Percentiles rank a stretch among this genome's conserved stretches.
Evolutionary conservation across 2,797 vertebrate species (phyloP).

Genomic region (Selene dorsalis): DNA sequence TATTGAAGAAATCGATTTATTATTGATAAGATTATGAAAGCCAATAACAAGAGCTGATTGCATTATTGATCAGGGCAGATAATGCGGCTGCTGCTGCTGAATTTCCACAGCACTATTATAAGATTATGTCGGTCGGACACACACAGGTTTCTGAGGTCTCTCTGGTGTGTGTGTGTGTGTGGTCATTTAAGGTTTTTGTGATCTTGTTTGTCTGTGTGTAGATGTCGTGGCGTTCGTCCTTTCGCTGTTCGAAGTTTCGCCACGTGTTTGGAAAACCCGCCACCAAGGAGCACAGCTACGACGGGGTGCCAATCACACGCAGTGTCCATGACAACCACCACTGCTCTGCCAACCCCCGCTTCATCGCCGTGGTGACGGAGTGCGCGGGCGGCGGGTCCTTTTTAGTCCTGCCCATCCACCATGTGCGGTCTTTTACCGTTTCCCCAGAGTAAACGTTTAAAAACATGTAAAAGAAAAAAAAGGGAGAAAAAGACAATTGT

Average conservation of each 20-base stretch:
- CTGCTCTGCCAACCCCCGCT: constrained; percentile 92
- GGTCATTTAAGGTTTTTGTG: too few relatives aligned
- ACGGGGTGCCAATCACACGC: constrained; percentile 89
- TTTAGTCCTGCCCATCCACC: constrained; percentile 89
- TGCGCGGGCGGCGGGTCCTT: constrained; percentile 92
- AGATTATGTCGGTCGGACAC: constrained; percentile 26
- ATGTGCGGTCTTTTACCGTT: constrained; percentile 77
- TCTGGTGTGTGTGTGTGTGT: too few relatives aligned
- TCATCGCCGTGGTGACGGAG: constrained; percentile 94
- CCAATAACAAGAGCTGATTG: constrained; percentile 56
- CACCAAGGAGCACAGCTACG: constrained; percentile 88
- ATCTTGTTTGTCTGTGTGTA: neutral
- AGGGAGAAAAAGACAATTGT: too few relatives aligned
- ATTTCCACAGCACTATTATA: constrained; percentile 45
- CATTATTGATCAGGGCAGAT: constrained; percentile 74
- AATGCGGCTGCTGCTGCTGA: constrained; percentile 39
- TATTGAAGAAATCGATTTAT: constrained; percentile 65
- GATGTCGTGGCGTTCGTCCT: constrained; percentile 93
- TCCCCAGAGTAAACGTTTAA: neutral
- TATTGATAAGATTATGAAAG: constrained; percentile 75
- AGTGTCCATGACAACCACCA: constrained; percentile 95
- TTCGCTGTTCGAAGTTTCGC: constrained; percentile 90
- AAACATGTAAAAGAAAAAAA: neutral
- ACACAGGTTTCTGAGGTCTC: neutral
- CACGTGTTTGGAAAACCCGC: constrained; percentile 90